Evolutionary conservation across 2,113 vertebrate genomes (phyloP).

Genomic region (Aramus guarauna): DNA sequence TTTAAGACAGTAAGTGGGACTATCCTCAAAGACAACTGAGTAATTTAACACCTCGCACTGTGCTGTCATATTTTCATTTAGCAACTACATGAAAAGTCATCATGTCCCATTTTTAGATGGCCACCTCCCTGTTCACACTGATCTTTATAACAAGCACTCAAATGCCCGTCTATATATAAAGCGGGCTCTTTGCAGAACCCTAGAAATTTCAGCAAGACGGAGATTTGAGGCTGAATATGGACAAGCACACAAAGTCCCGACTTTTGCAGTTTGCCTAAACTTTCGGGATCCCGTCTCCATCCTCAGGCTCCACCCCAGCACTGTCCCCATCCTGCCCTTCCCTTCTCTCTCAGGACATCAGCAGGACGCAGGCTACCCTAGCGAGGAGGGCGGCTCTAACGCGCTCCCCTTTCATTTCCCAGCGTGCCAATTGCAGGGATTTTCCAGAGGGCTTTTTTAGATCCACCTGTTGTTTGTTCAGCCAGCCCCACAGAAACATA

Average conservation of each 20-base stretch:
- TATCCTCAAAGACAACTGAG: not conserved
- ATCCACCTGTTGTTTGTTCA: slow-evolving; percentile 44
- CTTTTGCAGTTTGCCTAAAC: not conserved
- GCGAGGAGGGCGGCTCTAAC: not conserved
- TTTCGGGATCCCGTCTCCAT: not conserved
- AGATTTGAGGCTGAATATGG: not conserved
- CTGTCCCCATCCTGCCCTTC: not conserved
- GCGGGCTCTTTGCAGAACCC: not conserved
- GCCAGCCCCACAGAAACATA: not conserved
- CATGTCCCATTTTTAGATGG: slow-evolving; percentile 32
- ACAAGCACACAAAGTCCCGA: not conserved
- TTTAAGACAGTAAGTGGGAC: not conserved
- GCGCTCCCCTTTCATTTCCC: not conserved
- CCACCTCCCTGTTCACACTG: slow-evolving; percentile 9
- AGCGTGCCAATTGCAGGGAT: not conserved
- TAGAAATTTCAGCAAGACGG: not conserved
- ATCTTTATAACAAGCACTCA: not conserved
- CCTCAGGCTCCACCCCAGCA: not conserved
- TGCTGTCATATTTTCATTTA: slow-evolving; percentile 23
- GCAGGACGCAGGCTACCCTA: not conserved
- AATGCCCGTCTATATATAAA: not conserved
- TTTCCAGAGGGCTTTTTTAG: slow-evolving; percentile 47
- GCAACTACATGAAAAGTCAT: not conserved
- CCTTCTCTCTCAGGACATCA: not conserved
- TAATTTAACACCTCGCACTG: slow-evolving; percentile 6